These are phyloP conservation scores for Trichogramma dendrolimi DNA, from an alignment of 2,888 invertebrate genomes.

Conservation along the genomic window DNA sequence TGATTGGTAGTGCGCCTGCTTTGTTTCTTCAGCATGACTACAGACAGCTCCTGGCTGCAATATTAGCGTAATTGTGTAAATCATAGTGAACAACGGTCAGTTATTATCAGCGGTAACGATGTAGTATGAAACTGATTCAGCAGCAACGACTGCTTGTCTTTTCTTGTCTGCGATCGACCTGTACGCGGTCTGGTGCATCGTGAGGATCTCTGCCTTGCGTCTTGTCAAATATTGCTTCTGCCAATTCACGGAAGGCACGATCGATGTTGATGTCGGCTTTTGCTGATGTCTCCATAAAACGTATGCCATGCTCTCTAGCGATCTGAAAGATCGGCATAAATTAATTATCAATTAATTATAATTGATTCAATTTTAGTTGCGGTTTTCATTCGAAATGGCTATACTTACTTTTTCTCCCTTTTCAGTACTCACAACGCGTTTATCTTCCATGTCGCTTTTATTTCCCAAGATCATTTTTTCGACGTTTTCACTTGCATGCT, in stretches of 20 bases:
- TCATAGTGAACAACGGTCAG: conserved; percentile 28
- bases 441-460: conserved; percentile 97
- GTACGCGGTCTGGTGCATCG: conserved; percentile 68
- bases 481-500: conserved; percentile 98
- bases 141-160: conserved; percentile 63
- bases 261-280: conserved; percentile 97
- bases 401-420: conserved; percentile 84
- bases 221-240: conserved; percentile 92
- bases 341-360: background rate
- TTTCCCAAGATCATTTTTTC: conserved; percentile 98
- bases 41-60: conserved; percentile 1
- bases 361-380: background rate
- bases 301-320: conserved; percentile 89
- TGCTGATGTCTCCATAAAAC: conserved; percentile 97
- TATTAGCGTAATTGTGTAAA: conserved; percentile 1
- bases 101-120: conserved; percentile 18
- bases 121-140: conserved; percentile 42
- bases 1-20: no score
- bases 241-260: conserved; percentile 88
- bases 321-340: conserved; percentile 60
- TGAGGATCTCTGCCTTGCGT: conserved; percentile 76
- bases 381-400: background rate
- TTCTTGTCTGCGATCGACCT: conserved; percentile 69
- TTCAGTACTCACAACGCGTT: conserved; percentile 86
- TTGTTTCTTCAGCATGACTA: background rate